Base-by-base conservation (phyloP, 1,140 invertebrate species). In the Philopotamus ludificatus region DNA sequence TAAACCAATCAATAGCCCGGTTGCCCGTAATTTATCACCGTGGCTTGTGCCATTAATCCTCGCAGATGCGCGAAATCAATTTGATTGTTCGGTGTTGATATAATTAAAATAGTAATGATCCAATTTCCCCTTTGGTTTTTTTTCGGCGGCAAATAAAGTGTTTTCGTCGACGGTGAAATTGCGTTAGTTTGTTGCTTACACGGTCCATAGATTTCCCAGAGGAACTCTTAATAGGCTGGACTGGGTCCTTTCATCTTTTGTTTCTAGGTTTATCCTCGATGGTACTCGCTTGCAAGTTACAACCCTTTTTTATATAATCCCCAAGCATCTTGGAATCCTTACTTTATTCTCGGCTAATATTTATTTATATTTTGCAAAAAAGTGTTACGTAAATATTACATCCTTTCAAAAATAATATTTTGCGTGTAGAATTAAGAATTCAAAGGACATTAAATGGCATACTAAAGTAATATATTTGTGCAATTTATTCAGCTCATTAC, bases 151-250 rank as follows among this genome's bases (percentile, higher is more conserved):
- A 20, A 42, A 42, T 41, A 41, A 57, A 57, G 34, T 42, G 21
- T 42, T 15, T 42, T 41, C 41, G 23, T 20, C 10, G 21, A 21
- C 26, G 26, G 25, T 45, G 21, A 62, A 62, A 62, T 50, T 62
- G 59, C 59, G 59, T 62, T 62, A 62, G 59, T 50, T 44, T 50
- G 42, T 51, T 62, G 59, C 59, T 62, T 62, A 62, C 59, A 62
- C 26, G 47, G 45, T 25, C 49, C 59, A 51, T 57, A 62, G 49
- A 62, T 62, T 62, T 62, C 59, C 59, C 59, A 20, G 25, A 51
- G 59, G 59, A 20, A 25, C 28, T 51, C 59, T 51, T 51, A 62
- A 62, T 62, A 41, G 59, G 49, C 59, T 20, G 45, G 59, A 62
- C 45, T 28, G 26, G 28, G 25, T 39, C 45, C 41, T 28, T 39